Percentiles rank a stretch among this genome's conserved stretches.
phyloP scores from a whole-genome alignment of 2,888 invertebrate species.

The Tetranychus piercei region DNA sequence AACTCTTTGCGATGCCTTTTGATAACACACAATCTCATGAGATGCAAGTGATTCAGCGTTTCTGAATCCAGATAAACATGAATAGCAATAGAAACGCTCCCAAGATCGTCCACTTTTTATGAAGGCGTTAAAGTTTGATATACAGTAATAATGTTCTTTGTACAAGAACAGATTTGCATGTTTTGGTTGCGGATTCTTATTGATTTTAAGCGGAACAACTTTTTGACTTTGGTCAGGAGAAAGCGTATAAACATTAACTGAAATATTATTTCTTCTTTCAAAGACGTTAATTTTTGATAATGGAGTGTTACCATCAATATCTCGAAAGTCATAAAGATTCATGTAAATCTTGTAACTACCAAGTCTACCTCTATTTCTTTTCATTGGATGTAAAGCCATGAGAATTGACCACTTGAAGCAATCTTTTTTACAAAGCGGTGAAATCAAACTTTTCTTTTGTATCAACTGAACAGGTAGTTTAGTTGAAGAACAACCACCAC shows the following conservation, averaged over 20 bases:
- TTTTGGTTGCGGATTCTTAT: not conserved
- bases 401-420: constrained; percentile 6
- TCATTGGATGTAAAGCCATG: not conserved
- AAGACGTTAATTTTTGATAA: not conserved
- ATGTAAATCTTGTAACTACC: not conserved
- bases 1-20: not conserved
- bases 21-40: not conserved
- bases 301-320: not conserved
- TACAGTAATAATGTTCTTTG: not conserved
- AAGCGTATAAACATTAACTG: not conserved
- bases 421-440: not conserved
- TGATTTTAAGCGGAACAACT: not conserved
- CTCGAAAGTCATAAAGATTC: not conserved
- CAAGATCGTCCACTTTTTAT: too few relatives aligned
- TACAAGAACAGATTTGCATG: not conserved
- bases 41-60: not conserved
- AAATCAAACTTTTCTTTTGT: not conserved
- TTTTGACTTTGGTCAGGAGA: not conserved
- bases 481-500: not conserved
- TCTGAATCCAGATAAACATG: not conserved
- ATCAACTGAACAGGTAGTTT: not conserved
- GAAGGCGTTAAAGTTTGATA: not conserved
- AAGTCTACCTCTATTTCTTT: not conserved
- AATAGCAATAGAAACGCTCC: too few relatives aligned
- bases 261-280: not conserved